phyloP scores from a whole-genome alignment of 1,140 invertebrate genomes.

The Thrips palmi region DNA sequence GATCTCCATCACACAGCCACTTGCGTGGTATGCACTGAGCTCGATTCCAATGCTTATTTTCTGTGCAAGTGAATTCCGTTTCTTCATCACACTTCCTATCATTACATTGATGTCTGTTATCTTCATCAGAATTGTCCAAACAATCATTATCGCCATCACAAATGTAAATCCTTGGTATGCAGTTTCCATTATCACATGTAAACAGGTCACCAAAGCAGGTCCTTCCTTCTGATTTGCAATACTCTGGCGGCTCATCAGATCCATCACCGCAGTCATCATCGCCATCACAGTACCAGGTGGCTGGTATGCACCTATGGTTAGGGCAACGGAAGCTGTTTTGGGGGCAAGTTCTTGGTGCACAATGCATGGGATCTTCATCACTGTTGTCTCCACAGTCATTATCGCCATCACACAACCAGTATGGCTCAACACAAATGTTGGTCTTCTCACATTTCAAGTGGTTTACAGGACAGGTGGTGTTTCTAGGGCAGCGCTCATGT shows the following conservation, averaged over 20 bases:
- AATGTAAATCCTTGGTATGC: conserved; percentile 90
- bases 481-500: conserved; percentile 63
- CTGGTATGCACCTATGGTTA: conserved; percentile 72
- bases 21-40: conserved; percentile 85
- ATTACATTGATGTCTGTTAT: conserved; percentile 77
- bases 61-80: conserved; percentile 76
- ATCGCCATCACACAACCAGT: conserved; percentile 85
- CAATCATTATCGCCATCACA: conserved; percentile 95
- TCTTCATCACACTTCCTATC: conserved; percentile 80
- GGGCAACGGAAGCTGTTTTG: conserved; percentile 79
- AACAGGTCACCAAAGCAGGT: conserved; percentile 91
- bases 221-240: conserved; percentile 82
- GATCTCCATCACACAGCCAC: conserved; percentile 91
- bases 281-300: conserved; percentile 83
- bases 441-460: conserved; percentile 84
- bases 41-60: conserved; percentile 77
- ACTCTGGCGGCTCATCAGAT: conserved; percentile 75
- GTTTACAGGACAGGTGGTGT: conserved; percentile 69
- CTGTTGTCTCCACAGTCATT: conserved; percentile 93
- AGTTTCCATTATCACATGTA: conserved; percentile 92
- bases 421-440: conserved; percentile 87
- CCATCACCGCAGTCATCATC: conserved; percentile 81
- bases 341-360: conserved; percentile 72
- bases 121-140: conserved; percentile 80
- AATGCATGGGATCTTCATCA: conserved; percentile 82